Conservation (phyloP, 2,113 vertebrate species). For the Anthoscopus minutus region DNA sequence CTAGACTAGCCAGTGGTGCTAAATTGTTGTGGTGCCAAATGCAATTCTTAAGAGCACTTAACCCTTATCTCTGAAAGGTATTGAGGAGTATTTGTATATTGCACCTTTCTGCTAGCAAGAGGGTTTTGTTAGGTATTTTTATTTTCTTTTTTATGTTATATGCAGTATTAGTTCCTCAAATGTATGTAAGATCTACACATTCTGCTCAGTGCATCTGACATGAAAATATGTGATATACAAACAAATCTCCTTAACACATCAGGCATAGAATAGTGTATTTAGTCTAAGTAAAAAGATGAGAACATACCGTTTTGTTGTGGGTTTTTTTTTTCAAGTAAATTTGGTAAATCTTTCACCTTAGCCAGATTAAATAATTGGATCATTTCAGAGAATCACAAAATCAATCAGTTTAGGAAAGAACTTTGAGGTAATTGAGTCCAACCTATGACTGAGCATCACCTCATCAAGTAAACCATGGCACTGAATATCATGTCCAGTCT, state of each 20-base stretch:
- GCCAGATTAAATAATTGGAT: background rate
- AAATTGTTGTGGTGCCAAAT: background rate
- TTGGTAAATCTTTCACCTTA: background rate
- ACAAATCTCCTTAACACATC: background rate
- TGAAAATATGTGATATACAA: background rate
- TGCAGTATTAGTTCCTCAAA: background rate
- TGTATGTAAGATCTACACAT: background rate
- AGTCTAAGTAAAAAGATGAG: background rate
- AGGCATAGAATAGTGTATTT: background rate
- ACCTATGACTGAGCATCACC: background rate
- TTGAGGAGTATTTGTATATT: background rate
- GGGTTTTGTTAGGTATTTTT: fast-evolving
- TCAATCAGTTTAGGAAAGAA: background rate
- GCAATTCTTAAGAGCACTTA: background rate
- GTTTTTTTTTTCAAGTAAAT: fast-evolving
- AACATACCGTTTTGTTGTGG: background rate
- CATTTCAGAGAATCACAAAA: background rate
- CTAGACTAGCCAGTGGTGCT: background rate
- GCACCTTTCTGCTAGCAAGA: background rate
- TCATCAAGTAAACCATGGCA: background rate
- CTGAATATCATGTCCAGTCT: background rate
- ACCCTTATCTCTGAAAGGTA: background rate
- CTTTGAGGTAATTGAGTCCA: background rate
- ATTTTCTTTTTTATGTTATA: background rate
- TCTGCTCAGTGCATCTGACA: background rate